Conservation (phyloP, 1,140 invertebrate genomes). For the Mya arenaria region DNA sequence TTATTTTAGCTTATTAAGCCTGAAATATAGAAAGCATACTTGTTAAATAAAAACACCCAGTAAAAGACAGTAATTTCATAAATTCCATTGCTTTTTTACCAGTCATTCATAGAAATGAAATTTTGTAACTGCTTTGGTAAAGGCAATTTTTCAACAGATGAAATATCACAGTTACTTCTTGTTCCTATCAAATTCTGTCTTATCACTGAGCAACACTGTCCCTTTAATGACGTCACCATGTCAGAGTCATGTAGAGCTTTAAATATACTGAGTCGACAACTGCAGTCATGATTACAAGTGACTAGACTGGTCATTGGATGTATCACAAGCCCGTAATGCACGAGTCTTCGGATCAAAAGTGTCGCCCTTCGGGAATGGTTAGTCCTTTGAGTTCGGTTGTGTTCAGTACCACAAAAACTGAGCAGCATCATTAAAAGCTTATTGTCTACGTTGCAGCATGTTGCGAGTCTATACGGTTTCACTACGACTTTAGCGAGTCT, state of each 20-base stretch:
- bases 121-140: background rate
- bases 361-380: background rate
- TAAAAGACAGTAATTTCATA: no score
- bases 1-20: no score
- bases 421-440: background rate
- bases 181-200: background rate
- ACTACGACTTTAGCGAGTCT: background rate
- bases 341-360: background rate
- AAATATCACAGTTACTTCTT: background rate
- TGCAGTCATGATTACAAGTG: background rate
- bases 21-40: no score
- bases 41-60: no score
- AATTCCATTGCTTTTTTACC: no score
- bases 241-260: background rate
- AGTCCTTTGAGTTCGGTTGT: background rate
- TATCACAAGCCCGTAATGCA: slow-evolving; percentile 10
- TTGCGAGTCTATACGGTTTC: background rate
- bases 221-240: background rate
- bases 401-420: background rate
- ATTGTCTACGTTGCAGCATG: background rate
- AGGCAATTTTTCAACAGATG: background rate
- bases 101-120: background rate
- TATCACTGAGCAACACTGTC: slow-evolving; percentile 8
- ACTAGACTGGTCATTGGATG: background rate
- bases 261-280: background rate